phyloP scores from a whole-genome alignment of 1,140 invertebrate species.

The Conus betulinus region DNA sequence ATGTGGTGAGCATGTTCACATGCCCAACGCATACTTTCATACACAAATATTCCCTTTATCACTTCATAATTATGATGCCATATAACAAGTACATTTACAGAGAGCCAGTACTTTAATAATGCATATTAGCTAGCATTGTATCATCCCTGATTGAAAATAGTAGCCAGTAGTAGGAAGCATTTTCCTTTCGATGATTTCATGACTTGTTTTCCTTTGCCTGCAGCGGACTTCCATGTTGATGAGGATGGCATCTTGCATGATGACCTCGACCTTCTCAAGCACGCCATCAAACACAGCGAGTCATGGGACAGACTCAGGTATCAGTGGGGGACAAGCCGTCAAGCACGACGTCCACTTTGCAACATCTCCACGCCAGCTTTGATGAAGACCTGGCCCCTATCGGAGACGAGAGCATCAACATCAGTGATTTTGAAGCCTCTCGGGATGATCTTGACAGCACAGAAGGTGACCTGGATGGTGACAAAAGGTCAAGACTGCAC shows the following conservation, averaged over 20 bases:
- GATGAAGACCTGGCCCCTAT: conserved; percentile 50
- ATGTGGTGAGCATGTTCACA: too few relatives aligned
- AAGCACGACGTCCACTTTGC: conserved; percentile 60
- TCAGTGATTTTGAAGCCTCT: conserved; percentile 70
- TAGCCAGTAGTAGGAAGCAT: too few relatives aligned
- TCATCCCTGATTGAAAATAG: too few relatives aligned
- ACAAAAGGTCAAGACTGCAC: neutral
- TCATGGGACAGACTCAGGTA: conserved; percentile 69
- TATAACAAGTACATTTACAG: too few relatives aligned
- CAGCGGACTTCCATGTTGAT: conserved; percentile 62
- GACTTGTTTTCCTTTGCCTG: too few relatives aligned
- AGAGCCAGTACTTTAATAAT: too few relatives aligned
- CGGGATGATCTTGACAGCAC: conserved; percentile 67
- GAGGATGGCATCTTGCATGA: conserved; percentile 68
- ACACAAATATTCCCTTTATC: too few relatives aligned
- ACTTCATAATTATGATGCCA: too few relatives aligned
- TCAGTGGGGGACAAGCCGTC: conserved; percentile 65
- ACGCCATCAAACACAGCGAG: conserved; percentile 29
- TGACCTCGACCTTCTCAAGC: conserved; percentile 61
- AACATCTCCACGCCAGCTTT: conserved; percentile 63
- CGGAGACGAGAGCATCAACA: conserved; percentile 61
- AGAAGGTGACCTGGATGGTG: conserved; percentile 42
- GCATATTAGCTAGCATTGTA: too few relatives aligned
- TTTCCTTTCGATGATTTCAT: too few relatives aligned
- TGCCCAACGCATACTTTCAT: too few relatives aligned